phyloP scores from a whole-genome alignment of 2,797 vertebrate species.

The Picus viridis region DNA sequence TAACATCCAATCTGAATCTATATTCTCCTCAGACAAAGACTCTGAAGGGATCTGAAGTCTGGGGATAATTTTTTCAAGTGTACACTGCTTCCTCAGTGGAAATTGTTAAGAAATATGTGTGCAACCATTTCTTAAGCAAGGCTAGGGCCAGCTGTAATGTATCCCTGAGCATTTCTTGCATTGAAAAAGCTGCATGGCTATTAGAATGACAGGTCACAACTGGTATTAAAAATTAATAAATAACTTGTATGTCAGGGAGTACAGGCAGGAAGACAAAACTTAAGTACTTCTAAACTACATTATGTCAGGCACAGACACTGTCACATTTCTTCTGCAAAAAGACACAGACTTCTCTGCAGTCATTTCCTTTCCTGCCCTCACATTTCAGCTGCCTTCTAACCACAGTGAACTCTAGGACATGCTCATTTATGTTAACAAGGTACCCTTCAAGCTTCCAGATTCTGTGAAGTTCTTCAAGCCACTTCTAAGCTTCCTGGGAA shows the following conservation, averaged over 20 bases:
- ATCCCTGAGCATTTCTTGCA: neutral
- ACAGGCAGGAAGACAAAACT: neutral
- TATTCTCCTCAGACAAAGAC: too few species aligned
- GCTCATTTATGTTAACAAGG: neutral
- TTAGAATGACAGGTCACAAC: neutral
- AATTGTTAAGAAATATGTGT: neutral
- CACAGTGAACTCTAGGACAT: neutral
- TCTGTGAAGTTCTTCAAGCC: neutral
- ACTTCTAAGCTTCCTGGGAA: neutral
- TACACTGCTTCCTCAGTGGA: neutral
- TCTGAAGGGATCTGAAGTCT: neutral
- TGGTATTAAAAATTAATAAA: neutral
- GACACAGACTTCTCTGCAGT: neutral
- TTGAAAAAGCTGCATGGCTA: rapidly evolving
- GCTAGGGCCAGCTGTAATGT: neutral
- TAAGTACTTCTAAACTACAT: neutral
- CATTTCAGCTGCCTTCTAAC: neutral
- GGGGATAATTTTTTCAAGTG: neutral
- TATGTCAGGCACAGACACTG: neutral
- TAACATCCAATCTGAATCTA: too few species aligned
- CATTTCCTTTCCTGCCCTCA: neutral
- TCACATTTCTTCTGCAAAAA: neutral
- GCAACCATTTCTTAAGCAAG: neutral
- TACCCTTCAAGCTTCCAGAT: neutral
- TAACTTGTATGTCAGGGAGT: neutral